Conservation (phyloP, 2,113 vertebrate genomes). For the Petroica traversi region DNA sequence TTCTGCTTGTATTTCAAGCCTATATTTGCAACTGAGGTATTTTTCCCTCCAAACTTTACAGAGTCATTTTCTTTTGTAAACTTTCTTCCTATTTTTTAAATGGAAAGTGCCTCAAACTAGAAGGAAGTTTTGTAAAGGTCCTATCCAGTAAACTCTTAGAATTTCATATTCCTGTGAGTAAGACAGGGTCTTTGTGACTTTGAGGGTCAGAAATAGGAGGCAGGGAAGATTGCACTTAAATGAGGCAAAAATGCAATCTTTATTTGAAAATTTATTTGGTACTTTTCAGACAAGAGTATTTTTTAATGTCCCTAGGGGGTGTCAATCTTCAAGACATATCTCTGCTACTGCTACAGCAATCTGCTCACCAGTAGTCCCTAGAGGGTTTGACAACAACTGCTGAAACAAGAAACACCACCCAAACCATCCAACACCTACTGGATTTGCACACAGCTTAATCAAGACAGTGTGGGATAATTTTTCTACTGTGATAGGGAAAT, state of each 20-base stretch:
- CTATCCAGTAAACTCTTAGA: background rate
- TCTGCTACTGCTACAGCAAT: background rate
- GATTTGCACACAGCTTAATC: background rate
- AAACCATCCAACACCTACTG: background rate
- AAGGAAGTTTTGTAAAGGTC: background rate
- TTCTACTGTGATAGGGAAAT: background rate
- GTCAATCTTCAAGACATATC: background rate
- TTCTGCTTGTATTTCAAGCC: background rate
- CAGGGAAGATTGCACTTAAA: background rate
- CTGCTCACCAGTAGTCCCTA: background rate
- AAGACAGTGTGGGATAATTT: background rate
- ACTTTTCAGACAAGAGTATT: background rate
- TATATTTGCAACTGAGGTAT: background rate
- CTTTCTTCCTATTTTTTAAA: background rate
- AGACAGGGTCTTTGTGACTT: background rate
- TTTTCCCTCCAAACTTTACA: background rate
- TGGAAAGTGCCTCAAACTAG: background rate
- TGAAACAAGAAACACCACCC: background rate
- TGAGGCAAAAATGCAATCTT: background rate
- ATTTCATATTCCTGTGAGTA: background rate
- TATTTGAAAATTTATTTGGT: background rate
- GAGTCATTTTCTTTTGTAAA: background rate
- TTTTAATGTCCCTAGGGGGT: background rate
- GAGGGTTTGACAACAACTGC: background rate
- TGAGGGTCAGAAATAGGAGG: background rate